Evolutionary conservation across 1,140 invertebrate species (phyloP).

Genomic region (Lycorma delicatula): DNA sequence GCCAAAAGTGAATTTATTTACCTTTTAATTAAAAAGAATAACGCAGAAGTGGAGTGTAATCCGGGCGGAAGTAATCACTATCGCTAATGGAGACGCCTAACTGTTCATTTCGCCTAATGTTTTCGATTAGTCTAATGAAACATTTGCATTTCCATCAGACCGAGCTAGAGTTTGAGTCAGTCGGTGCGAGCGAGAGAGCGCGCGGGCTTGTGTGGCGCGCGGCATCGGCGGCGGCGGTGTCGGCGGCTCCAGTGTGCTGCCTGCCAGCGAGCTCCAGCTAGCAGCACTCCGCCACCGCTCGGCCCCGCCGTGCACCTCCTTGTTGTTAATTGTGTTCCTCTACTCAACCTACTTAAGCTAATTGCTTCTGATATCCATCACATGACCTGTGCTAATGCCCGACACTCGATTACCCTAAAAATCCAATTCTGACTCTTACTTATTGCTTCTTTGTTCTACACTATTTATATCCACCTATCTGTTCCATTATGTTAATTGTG

Average conservation of each 20-base stretch:
- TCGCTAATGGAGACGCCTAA: constrained; percentile 18
- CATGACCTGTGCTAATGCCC: background rate
- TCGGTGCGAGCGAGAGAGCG: background rate
- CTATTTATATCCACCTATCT: background rate
- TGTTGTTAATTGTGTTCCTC: constrained; percentile 16
- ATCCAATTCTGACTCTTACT: background rate
- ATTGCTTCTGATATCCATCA: constrained; percentile 10
- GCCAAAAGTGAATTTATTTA: too few species aligned
- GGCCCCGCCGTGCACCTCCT: too few species aligned
- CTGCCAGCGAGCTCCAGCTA: too few species aligned
- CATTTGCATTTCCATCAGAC: constrained; percentile 21
- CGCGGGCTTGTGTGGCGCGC: background rate
- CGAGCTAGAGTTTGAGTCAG: background rate
- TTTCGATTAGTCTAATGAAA: constrained; percentile 24
- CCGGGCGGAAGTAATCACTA: constrained; percentile 8
- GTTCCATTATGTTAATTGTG: constrained; percentile 1
- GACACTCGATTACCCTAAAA: background rate
- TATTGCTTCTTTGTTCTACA: constrained; percentile 6
- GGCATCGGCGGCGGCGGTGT: too few species aligned
- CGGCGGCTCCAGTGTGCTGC: too few species aligned
- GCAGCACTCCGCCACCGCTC: too few species aligned
- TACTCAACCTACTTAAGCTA: constrained; percentile 2
- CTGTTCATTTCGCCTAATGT: constrained; percentile 21
- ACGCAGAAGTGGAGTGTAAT: too few species aligned
- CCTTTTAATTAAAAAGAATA: too few species aligned